Conservation (phyloP, 1,140 invertebrate species). For the Microplitis demolitor region DNA sequence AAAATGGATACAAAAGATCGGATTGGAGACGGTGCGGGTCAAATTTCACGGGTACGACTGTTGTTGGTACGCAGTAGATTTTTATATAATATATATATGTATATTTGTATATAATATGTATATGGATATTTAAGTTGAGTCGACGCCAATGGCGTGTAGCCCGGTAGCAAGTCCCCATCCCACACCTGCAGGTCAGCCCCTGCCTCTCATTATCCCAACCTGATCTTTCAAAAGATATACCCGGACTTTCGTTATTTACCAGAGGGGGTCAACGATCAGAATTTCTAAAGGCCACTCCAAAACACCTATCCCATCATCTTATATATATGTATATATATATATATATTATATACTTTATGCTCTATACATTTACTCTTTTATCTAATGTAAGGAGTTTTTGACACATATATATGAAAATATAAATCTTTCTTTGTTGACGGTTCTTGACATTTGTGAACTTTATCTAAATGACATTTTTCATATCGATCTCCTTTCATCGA, state of each 20-base stretch:
- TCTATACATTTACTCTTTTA: too few relatives aligned
- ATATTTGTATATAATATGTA: background rate
- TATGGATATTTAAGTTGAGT: constrained; percentile 40
- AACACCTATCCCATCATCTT: constrained; percentile 33
- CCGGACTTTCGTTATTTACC: constrained; percentile 57
- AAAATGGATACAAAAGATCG: too few relatives aligned
- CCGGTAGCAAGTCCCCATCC: constrained; percentile 56
- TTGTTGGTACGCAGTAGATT: background rate
- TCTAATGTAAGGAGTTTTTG: too few relatives aligned
- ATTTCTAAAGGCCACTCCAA: constrained; percentile 49
- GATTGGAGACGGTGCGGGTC: too few relatives aligned
- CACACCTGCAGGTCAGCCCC: constrained; percentile 56
- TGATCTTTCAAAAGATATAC: constrained; percentile 59
- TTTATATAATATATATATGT: background rate
- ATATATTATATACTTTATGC: background rate
- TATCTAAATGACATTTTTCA: background rate
- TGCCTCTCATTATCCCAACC: constrained; percentile 57
- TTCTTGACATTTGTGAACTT: too few relatives aligned
- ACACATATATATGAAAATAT: background rate
- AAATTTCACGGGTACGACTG: too few relatives aligned
- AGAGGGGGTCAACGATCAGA: constrained; percentile 53
- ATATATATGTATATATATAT: background rate
- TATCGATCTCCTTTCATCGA: background rate
- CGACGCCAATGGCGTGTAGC: constrained; percentile 54
- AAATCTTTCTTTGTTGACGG: too few relatives aligned